phyloP scores from a whole-genome alignment of 1,140 invertebrate species.

The Drosophila tsacasi region DNA sequence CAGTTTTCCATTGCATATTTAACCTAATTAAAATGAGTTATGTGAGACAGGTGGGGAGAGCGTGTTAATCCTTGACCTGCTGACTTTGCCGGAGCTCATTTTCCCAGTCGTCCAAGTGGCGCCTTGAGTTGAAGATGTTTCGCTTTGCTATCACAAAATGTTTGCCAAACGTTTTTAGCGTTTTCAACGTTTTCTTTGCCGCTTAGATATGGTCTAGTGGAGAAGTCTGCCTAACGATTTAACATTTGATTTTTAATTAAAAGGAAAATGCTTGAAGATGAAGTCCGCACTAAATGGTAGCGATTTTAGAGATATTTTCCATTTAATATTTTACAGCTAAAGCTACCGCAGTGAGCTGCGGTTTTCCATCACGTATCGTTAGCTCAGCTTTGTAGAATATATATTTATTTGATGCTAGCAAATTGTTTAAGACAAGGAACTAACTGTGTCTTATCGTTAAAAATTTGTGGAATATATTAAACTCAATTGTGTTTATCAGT shows the following conservation, averaged over 20 bases:
- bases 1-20: slow-evolving; percentile 73
- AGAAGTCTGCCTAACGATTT: no score
- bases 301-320: not conserved
- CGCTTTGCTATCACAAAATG: slow-evolving; percentile 14
- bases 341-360: no score
- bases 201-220: slow-evolving; percentile 2
- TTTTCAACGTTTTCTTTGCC: slow-evolving; percentile 6
- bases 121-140: slow-evolving; percentile 25
- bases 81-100: slow-evolving; percentile 37
- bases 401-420: no score
- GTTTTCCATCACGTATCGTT: not conserved
- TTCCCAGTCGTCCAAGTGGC: slow-evolving; percentile 29
- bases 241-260: not conserved
- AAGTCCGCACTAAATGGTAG: not conserved
- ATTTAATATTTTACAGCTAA: not conserved
- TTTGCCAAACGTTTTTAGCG: slow-evolving; percentile 4
- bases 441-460: no score
- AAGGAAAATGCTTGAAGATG: not conserved
- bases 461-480: not conserved
- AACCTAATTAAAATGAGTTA: slow-evolving; percentile 82
- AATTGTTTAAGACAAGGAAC: no score
- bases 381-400: no score
- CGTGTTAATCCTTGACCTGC: slow-evolving; percentile 64
- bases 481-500: not conserved
- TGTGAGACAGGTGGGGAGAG: slow-evolving; percentile 52